Conservation (phyloP, 2,113 vertebrate species). For the Peucedramus taeniatus region DNA sequence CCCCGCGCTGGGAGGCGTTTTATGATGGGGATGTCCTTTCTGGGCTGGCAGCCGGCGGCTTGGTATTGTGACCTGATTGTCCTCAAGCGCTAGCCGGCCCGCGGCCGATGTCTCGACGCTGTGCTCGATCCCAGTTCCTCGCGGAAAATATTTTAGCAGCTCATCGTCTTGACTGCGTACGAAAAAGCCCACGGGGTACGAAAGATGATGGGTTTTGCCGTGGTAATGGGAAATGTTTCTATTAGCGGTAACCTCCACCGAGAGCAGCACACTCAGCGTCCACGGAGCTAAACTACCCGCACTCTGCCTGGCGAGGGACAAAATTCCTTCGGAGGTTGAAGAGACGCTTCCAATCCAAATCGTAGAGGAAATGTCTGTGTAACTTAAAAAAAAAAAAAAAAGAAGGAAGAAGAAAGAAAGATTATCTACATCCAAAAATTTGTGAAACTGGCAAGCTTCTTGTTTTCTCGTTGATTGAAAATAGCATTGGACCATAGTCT, state of each 20-base stretch:
- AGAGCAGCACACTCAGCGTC: neutral
- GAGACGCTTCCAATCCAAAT: neutral
- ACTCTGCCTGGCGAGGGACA: neutral
- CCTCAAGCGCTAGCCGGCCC: neutral
- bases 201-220: neutral
- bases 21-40: fast-evolving
- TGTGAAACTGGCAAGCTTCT: neutral
- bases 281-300: neutral
- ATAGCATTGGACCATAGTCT: neutral
- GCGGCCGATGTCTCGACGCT: neutral
- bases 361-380: neutral
- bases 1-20: neutral
- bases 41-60: neutral
- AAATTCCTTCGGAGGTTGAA: neutral
- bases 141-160: neutral
- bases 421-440: neutral
- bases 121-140: no score
- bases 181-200: neutral
- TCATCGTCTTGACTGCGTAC: neutral
- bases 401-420: neutral
- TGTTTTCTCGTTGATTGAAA: neutral
- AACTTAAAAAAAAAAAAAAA: neutral
- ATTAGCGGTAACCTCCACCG: neutral
- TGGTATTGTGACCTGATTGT: neutral
- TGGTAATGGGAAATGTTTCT: neutral